Base-by-base conservation (phyloP, 2,888 invertebrate species). In the Drosophila multiciliata region DNA sequence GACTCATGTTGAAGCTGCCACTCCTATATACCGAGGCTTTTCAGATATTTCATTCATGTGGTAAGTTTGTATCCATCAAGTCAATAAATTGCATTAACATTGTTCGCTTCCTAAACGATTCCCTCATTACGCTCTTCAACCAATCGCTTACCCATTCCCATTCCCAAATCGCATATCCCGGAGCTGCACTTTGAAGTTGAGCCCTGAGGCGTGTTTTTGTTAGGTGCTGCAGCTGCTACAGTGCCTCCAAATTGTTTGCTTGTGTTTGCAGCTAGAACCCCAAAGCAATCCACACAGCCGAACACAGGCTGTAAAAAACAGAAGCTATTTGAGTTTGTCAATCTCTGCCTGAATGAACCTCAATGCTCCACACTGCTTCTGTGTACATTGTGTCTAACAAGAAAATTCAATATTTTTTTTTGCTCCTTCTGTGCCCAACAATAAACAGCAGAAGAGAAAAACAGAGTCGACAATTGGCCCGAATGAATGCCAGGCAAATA, bases 381-480 rank as follows among this genome's bases (percentile, higher is more conserved):
- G 79, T 79, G 65, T 74, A 54, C 61, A 58, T 54, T 72, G 67
- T 65, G 60, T 61, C 69, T 83, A 84, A 83, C 82, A 70, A 83
- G 85, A 78, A 87, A 86, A 81, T 87, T 87, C 77, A 87, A 87
- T 86, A 87, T 87, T 87, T 86, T 87, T 82, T 75, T 76, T 23
- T 85, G 78, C 85, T 78, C 75, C 73, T 75, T 77, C 36, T 26
- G 38, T 77, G 76, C 75, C 83, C 78, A 77, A 80, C 70, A 74
- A 77, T 76, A 78, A 83, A 84, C 83, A 82, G 71, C 61, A 57
- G 54, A 62, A n/a, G 60, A 40, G 57, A 50, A 73, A 66, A 50
- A 52, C 59, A 53, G 71, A 67, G 49, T 38, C 48, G 54, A 71
- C 57, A 64, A 74, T 66, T 70, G 73, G 55, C 67, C 55, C 62